Conservation (phyloP, 1,140 invertebrate genomes). For the Ostrea edulis region DNA sequence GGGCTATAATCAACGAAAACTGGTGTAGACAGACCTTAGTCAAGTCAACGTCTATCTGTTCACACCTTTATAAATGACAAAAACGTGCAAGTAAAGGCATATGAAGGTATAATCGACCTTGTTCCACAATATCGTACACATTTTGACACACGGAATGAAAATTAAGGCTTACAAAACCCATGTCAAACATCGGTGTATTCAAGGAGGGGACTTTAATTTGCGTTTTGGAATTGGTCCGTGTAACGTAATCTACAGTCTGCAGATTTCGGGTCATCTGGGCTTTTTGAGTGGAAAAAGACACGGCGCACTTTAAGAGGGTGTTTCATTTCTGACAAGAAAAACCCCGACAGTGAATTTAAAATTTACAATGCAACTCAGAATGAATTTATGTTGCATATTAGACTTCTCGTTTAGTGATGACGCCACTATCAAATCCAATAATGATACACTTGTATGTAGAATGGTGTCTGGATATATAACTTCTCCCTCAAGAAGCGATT, state of each 20-base stretch:
- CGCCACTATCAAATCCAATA: conserved; percentile 24
- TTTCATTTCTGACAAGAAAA: conserved; percentile 13
- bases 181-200: not conserved
- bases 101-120: conserved; percentile 14
- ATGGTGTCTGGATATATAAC: not conserved
- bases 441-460: not conserved
- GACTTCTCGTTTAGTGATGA: not conserved
- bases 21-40: not conserved
- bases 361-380: conserved; percentile 23
- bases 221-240: not conserved
- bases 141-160: conserved; percentile 29
- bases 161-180: not conserved
- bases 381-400: not conserved
- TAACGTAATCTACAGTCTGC: not conserved
- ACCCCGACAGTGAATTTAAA: not conserved
- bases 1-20: not conserved
- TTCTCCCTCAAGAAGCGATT: not conserved
- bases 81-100: not conserved
- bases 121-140: not conserved
- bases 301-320: not conserved
- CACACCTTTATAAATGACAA: conserved; percentile 4
- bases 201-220: not conserved
- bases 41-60: not conserved
- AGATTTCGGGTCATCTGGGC: not conserved
- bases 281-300: not conserved